Conservation (phyloP, 53 echinoderm and acorn worm species). For the Actinopyga echinites region DNA sequence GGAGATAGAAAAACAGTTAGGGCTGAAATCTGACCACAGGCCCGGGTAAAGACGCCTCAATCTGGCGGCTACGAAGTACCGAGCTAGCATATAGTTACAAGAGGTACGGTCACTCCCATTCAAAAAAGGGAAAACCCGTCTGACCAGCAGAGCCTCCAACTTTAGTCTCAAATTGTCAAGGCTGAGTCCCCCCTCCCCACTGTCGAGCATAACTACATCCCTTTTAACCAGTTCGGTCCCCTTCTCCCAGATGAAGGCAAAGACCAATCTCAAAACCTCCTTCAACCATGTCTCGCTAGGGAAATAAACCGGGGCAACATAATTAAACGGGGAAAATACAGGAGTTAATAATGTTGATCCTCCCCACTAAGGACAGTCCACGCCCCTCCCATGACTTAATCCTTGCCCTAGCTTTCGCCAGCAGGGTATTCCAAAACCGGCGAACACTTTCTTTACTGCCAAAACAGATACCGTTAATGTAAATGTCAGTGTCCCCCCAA, state of each 20-base stretch:
- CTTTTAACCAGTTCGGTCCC: not conserved
- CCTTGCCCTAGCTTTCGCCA: not conserved
- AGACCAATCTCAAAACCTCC: not conserved
- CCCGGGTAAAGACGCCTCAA: not conserved
- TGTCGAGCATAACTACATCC: not conserved
- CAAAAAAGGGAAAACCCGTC: not conserved
- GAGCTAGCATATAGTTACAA: not conserved
- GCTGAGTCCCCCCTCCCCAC: not conserved
- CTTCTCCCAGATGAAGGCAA: not conserved
- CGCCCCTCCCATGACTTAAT: constrained; percentile 8
- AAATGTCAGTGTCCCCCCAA: constrained; percentile 27
- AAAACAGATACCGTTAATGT: constrained; percentile 45
- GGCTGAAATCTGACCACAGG: not conserved
- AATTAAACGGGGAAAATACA: not conserved
- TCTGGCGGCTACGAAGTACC: not conserved
- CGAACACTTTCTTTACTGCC: not conserved
- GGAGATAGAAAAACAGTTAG: not conserved
- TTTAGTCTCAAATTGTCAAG: not conserved
- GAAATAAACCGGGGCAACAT: not conserved
- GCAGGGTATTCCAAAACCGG: not conserved
- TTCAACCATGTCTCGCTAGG: not conserved
- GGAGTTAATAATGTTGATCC: not conserved
- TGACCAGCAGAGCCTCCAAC: not conserved
- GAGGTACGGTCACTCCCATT: not conserved
- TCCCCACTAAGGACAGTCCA: not conserved